These are phyloP conservation scores for Lycocerus yunnanus DNA, from an alignment of 2,888 invertebrate genomes.

Conservation along the genomic window DNA sequence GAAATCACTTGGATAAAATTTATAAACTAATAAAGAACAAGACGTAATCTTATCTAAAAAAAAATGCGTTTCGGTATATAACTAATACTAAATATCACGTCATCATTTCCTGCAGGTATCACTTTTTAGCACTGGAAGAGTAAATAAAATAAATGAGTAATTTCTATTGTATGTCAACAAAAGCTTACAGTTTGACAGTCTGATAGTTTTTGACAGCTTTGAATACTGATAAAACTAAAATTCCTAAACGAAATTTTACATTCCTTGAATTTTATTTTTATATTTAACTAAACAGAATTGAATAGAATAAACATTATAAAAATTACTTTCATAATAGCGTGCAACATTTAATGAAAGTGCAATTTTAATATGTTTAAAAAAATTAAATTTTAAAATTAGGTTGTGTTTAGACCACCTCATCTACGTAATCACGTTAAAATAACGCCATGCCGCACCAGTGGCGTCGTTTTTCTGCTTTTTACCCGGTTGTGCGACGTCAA, in stretches of 20 bases:
- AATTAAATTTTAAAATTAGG: not conserved
- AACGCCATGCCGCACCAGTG: not conserved
- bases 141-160: not conserved
- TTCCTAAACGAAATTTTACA: not conserved
- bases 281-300: not conserved
- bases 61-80: not conserved
- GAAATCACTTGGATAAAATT: not conserved
- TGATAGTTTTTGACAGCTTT: too few relatives aligned
- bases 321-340: too few relatives aligned
- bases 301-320: too few relatives aligned
- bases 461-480: too few relatives aligned
- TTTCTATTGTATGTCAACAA: not conserved
- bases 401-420: not conserved
- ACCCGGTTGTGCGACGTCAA: too few relatives aligned
- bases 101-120: not conserved
- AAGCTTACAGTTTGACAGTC: too few relatives aligned
- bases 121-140: not conserved
- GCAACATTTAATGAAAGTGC: not conserved
- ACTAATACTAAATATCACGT: not conserved
- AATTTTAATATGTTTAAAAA: not conserved
- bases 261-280: not conserved
- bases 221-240: not conserved
- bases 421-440: not conserved
- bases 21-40: not conserved
- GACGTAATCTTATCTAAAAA: not conserved